Evolutionary conservation across 1,140 invertebrate genomes (phyloP).

Genomic region (Drosophila aff.): DNA sequence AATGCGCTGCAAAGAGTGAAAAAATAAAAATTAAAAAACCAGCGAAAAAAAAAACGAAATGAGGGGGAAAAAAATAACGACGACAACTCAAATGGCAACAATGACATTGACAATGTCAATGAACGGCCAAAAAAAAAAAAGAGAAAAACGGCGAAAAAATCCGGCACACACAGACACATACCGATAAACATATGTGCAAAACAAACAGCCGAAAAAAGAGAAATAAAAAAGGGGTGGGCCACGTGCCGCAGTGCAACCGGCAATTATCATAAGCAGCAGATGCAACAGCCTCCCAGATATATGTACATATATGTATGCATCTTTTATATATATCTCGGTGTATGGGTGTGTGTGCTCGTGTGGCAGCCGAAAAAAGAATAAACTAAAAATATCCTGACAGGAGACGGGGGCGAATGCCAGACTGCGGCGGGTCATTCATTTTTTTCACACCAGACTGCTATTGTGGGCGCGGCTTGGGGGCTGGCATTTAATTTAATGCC

Average conservation of each 20-base stretch:
- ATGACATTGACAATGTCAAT: slow-evolving; percentile 84
- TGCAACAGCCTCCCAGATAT: slow-evolving; percentile 57
- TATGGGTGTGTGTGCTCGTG: slow-evolving; percentile 36
- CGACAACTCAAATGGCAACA: slow-evolving; percentile 73
- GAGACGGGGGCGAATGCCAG: slow-evolving; percentile 34
- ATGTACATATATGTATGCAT: neutral
- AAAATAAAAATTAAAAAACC: slow-evolving; percentile 54
- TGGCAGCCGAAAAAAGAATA: slow-evolving; percentile 70
- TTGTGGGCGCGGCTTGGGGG: slow-evolving; percentile 31
- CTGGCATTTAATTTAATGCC: slow-evolving; percentile 80
- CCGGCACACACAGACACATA: slow-evolving; percentile 12
- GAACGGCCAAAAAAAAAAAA: slow-evolving; percentile 70
- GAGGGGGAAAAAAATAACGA: slow-evolving; percentile 41
- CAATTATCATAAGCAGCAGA: slow-evolving; percentile 82
- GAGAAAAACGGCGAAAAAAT: slow-evolving; percentile 17
- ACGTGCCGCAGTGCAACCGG: slow-evolving; percentile 76
- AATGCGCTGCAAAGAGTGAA: slow-evolving; percentile 36
- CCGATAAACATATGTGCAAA: slow-evolving; percentile 27
- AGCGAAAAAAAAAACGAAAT: slow-evolving; percentile 17
- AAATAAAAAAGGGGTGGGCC: slow-evolving; percentile 25
- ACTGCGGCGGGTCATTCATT: slow-evolving; percentile 63
- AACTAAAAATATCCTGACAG: slow-evolving; percentile 69
- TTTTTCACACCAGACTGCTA: slow-evolving; percentile 50
- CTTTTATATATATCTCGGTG: slow-evolving; percentile 3
- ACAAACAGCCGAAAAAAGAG: slow-evolving; percentile 47